phyloP scores from a whole-genome alignment of 1,140 invertebrate species.

The Homarus americanus region DNA sequence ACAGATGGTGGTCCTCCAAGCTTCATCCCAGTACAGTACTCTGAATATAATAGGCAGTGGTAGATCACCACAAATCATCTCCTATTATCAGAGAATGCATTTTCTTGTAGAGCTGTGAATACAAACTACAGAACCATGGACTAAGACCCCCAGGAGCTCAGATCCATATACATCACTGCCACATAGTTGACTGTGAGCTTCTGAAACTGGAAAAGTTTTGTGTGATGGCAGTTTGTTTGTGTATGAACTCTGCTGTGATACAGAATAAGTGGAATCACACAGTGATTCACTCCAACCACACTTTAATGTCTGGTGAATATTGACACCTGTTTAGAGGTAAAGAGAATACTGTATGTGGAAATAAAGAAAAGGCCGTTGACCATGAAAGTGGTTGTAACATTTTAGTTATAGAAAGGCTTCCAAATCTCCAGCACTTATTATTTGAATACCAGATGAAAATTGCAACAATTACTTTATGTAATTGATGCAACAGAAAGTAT shows the following conservation, averaged over 20 bases:
- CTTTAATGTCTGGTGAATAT: neutral
- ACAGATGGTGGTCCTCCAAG: neutral
- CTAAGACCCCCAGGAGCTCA: neutral
- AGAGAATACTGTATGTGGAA: neutral
- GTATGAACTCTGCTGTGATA: constrained; percentile 8
- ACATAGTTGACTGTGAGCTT: neutral
- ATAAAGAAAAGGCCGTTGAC: neutral
- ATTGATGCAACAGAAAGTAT: constrained; percentile 6
- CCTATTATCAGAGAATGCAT: neutral
- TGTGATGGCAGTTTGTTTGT: neutral
- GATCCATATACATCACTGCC: neutral
- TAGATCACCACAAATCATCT: neutral
- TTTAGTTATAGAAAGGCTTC: neutral
- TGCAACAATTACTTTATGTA: neutral
- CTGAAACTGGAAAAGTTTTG: neutral
- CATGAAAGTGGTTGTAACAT: neutral
- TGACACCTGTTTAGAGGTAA: neutral
- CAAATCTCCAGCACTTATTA: neutral
- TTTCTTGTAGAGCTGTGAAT: neutral
- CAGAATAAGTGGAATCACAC: neutral
- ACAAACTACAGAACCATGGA: neutral
- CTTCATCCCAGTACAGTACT: neutral
- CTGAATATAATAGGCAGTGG: neutral
- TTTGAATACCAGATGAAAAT: neutral
- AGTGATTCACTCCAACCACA: neutral